Percentiles rank a stretch among this genome's conserved stretches.
Evolutionary conservation across 1,140 invertebrate genomes (phyloP).

Genomic region (Parasteatoda tepidariorum): DNA sequence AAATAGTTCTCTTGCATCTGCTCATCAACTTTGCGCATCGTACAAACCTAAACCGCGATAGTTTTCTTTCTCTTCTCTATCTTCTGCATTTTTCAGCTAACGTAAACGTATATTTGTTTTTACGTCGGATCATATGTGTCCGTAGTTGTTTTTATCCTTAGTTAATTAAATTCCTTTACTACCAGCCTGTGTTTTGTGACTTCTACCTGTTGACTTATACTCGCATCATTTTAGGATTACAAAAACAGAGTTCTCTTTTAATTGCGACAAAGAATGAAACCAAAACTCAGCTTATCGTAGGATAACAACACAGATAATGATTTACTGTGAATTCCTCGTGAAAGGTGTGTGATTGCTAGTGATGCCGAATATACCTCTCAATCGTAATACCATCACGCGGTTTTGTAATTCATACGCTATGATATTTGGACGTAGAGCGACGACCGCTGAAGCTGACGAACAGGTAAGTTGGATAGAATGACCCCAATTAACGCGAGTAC

Average conservation of each 20-base stretch:
- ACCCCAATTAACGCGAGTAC: slow-evolving; percentile 43
- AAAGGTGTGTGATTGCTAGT: neutral
- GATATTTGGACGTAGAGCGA: slow-evolving; percentile 45
- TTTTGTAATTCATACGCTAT: slow-evolving; percentile 47
- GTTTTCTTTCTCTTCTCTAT: slow-evolving; percentile 6
- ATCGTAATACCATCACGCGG: slow-evolving; percentile 37
- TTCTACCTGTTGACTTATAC: too few species aligned
- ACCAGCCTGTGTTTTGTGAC: too few species aligned
- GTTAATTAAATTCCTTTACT: too few species aligned
- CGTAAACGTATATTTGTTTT: neutral
- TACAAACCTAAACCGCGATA: slow-evolving; percentile 45
- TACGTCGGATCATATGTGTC: neutral
- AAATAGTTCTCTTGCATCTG: neutral
- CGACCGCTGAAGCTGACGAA: slow-evolving; percentile 23
- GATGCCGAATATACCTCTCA: slow-evolving; percentile 47
- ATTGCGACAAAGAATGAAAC: too few species aligned
- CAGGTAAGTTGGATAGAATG: slow-evolving; percentile 52
- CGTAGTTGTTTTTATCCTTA: too few species aligned
- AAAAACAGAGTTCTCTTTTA: too few species aligned
- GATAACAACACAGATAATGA: too few species aligned
- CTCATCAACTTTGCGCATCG: slow-evolving; percentile 17
- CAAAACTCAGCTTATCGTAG: too few species aligned
- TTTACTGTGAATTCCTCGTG: neutral
- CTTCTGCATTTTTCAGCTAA: neutral
- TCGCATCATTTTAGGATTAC: too few species aligned